phyloP scores from a whole-genome alignment of 1,140 invertebrate species.

The Neuroterus valhalla region DNA sequence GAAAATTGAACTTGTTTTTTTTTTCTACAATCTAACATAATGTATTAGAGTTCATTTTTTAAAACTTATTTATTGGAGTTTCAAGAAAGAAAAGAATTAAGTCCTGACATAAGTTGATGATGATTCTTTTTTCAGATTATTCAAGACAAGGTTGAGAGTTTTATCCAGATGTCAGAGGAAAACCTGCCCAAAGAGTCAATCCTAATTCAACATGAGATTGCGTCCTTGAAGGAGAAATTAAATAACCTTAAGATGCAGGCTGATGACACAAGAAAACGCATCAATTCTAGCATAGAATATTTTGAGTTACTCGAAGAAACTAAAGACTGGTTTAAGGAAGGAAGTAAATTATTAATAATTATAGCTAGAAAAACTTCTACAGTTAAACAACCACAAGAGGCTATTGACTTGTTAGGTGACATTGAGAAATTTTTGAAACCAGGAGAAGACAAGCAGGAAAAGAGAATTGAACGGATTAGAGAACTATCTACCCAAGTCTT shows the following conservation, averaged over 20 bases:
- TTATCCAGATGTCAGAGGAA: constrained; percentile 82
- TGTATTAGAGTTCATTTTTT: too few relatives aligned
- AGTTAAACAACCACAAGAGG: constrained; percentile 80
- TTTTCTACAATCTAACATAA: too few relatives aligned
- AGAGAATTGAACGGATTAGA: constrained; percentile 81
- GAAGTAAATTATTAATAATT: constrained; percentile 81
- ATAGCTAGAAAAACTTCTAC: constrained; percentile 81
- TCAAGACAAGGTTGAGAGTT: constrained; percentile 83
- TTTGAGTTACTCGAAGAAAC: constrained; percentile 78
- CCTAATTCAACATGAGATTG: constrained; percentile 80
- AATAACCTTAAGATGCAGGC: constrained; percentile 83
- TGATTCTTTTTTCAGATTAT: constrained; percentile 76
- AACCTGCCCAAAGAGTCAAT: constrained; percentile 78
- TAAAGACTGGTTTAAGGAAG: constrained; percentile 85
- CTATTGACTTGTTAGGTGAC: constrained; percentile 77
- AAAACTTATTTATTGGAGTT: too few relatives aligned
- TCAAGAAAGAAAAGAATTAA: constrained; percentile 3
- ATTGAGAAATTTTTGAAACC: constrained; percentile 82
- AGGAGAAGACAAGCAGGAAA: constrained; percentile 81
- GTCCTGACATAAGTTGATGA: constrained; percentile 12
- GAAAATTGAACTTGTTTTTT: too few relatives aligned
- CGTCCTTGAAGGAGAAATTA: constrained; percentile 83
- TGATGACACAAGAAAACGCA: constrained; percentile 78
- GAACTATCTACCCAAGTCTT: constrained; percentile 81
- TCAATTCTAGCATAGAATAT: constrained; percentile 77